Evolutionary conservation across 2,888 invertebrate genomes (phyloP), one percentile per base, ranked within the genome.

Genomic region (Cremastinae sp.): DNA sequence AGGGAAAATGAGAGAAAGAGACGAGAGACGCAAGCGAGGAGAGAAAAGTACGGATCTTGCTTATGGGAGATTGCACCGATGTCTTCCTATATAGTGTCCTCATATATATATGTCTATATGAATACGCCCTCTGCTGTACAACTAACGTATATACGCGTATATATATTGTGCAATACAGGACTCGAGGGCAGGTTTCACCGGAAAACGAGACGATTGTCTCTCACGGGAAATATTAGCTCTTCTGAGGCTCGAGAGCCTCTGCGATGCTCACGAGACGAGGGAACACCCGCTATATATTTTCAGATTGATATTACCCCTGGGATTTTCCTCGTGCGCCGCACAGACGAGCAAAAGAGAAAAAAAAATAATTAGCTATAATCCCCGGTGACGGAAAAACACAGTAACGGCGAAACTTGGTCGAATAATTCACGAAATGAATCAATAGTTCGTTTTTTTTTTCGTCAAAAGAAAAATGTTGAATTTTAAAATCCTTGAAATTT

Each of bases 171-270:
- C 14, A 47, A 16, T 38, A 64, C 20, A 68, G 69, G 70, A 54
- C 56, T 43, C 51, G 49, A 28, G 51, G 38, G 45, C 34, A 71
- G 51, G 53, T 38, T 61, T 64, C 28, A 28, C 28, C 53, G 62
- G 54, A 68, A 69, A 76, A 72, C 62, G 71, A 53, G 72, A 72
- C 79, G 76, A 79, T 86, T 84, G 83, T 85, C 84, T 85, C 82
- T 82, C 82, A 70, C 78, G 81, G 83, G 83, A 84, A 82, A 82
- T 86, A 87, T 88, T 87, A 87, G 84, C 86, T 85, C 84, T 84
- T 86, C 84, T 81, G 81, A 85, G 81, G 69, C 82, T 79, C 81
- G 80, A 75, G 78, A 73, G 73, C 66, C 80, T 81, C n/a, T n/a
- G n/a, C n/a, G 80, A 83, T 75, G 71, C 71, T 61, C 51, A 53